Base-by-base conservation (phyloP, 2,113 vertebrate genomes). In the Procavia capensis region DNA sequence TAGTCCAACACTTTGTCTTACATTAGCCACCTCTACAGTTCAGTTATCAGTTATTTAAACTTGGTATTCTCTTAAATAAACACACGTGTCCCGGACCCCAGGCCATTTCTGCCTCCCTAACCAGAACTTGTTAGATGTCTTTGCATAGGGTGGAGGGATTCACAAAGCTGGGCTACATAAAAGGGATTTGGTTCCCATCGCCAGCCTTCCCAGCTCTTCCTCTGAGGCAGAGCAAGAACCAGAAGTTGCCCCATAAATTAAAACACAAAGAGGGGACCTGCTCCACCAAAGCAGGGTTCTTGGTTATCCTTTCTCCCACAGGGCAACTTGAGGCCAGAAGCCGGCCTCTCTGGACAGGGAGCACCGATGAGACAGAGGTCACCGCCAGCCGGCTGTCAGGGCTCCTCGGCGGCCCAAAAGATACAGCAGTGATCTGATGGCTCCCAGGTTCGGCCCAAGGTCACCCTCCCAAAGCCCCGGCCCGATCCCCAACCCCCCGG, bases 401-500 rank as follows among this genome's bases (percentile, higher is more conserved):
- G 45, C 25, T 59, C 27, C 66, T 25, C 34, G 2, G 59, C 22
- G 25, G 7, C 13, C 45, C 88, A 6, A 22, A 24, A 72, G 95
- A 87, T 94, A 97, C 96, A 47, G 96, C 97, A 96, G 66, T 3
- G 92, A 72, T 0, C 41, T 3, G 72, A 91, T 25, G 31, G 85
- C 86, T 76, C 80, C 90, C 45, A 2, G 90, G 31, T 50, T 94
- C 68, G 36, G 96, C 90, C 97, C 97, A 98, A 98, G 98, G 98
- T 98, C 97, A 98, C 92, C 90, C 85, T 27, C 88, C 74, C n/a
- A 14, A 59, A 17, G 64, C 76, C 78, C 47, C 59, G 5, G 80
- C 63, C 24, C 2, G 63, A n/a, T 59, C 68, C 92, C 93, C 83
- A 1, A 3, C 45, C 80, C 20, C 41, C 76, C 79, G 16, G 64